Conservation (phyloP, 2,797 vertebrate genomes). For the Sebastes itinus region DNA sequence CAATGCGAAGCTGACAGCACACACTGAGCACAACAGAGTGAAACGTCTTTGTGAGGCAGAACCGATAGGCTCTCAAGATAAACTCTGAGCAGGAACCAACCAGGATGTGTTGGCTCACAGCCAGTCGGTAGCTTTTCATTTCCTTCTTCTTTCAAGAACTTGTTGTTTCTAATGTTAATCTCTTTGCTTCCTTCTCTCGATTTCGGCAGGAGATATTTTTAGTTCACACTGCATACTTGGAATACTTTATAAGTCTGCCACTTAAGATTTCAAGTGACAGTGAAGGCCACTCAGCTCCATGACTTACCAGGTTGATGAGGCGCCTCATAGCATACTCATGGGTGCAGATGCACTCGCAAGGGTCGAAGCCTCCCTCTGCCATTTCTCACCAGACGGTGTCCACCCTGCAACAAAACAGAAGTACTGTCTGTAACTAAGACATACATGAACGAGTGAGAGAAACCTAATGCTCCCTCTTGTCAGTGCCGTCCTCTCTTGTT, state of each 20-base stretch:
- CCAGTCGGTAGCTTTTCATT: not conserved
- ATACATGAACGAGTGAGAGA: slow-evolving; percentile 20
- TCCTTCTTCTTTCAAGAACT: not conserved
- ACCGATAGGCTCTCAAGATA: slow-evolving; percentile 16
- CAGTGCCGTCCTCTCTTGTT: slow-evolving; percentile 30
- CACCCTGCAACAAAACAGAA: slow-evolving; percentile 49
- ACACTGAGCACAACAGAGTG: not conserved
- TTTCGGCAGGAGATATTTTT: not conserved
- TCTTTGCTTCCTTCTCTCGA: not conserved
- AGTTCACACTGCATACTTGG: not conserved
- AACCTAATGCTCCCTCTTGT: slow-evolving; percentile 37
- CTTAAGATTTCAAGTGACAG: not conserved
- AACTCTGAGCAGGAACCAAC: slow-evolving; percentile 74
- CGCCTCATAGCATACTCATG: slow-evolving; percentile 97
- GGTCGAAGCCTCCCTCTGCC: slow-evolving; percentile 97
- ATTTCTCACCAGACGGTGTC: slow-evolving; percentile 77
- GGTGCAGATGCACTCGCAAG: slow-evolving; percentile 97
- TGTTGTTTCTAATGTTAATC: not conserved
- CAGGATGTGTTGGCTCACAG: slow-evolving; percentile 54
- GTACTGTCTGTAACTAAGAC: slow-evolving; percentile 8
- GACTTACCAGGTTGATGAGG: slow-evolving; percentile 95
- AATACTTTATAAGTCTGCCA: not conserved
- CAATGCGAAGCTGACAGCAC: not conserved
- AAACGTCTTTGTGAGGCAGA: not conserved
- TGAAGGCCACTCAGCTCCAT: not conserved